These are phyloP conservation scores for Scopus umbretta DNA, from an alignment of 2,113 vertebrate genomes.

Conservation along the genomic window DNA sequence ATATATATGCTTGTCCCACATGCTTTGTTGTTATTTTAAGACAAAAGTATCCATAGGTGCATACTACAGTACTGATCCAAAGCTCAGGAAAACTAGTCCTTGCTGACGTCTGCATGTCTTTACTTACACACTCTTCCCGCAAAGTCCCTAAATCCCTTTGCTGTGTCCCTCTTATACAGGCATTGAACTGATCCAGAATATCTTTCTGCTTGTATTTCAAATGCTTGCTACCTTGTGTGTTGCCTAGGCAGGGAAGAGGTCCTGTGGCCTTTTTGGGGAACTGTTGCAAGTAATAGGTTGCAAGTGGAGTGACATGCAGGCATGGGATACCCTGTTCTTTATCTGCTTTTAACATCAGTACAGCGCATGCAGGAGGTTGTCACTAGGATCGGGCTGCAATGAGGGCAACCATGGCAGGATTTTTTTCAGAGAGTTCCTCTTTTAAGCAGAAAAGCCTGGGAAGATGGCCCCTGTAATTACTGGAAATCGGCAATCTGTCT, in stretches of 20 bases:
- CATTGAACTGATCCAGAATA: not conserved
- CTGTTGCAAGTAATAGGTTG: not conserved
- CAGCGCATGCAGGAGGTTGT: not conserved
- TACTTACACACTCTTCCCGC: not conserved
- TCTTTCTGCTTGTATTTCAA: not conserved
- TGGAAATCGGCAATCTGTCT: slow-evolving; percentile 22
- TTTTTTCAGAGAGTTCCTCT: not conserved
- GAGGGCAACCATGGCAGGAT: not conserved
- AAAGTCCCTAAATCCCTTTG: not conserved
- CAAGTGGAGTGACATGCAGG: not conserved
- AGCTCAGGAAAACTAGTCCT: not conserved
- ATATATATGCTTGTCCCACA: not conserved
- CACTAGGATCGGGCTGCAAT: not conserved
- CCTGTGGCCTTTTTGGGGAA: not conserved
- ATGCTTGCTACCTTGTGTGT: not conserved
- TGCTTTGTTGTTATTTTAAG: not conserved
- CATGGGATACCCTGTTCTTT: not conserved
- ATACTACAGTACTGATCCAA: not conserved
- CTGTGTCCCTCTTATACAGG: not conserved
- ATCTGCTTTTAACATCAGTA: not conserved
- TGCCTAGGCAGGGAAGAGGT: not conserved
- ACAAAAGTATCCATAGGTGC: not conserved
- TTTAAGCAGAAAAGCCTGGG: not conserved
- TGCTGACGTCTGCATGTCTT: not conserved
- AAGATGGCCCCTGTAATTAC: slow-evolving; percentile 3